These are phyloP conservation scores for Sebastes paucispinis DNA, from an alignment of 2,797 vertebrate species.

Conservation along the genomic window DNA sequence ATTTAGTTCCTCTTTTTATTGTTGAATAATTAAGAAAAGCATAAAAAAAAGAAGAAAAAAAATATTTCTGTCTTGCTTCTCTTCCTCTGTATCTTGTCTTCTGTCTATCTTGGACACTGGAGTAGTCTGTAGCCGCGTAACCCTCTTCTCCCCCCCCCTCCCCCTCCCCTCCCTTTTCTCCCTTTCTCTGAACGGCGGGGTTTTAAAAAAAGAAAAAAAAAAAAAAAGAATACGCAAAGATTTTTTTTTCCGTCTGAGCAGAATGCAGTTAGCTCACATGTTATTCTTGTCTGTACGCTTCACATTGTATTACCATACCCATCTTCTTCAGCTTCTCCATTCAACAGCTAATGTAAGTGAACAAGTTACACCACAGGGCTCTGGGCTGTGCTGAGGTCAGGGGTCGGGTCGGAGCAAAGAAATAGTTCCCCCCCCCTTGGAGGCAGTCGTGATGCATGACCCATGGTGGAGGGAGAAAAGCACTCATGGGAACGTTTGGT, in stretches of 20 bases:
- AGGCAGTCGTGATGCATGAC: not conserved
- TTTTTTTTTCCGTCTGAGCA: slow-evolving; percentile 83
- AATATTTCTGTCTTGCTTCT: slow-evolving; percentile 78
- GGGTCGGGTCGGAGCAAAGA: not conserved
- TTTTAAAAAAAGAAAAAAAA: slow-evolving; percentile 52
- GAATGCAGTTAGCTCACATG: slow-evolving; percentile 90
- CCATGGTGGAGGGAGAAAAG: slow-evolving; percentile 10
- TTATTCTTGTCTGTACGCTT: slow-evolving; percentile 88
- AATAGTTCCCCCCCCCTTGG: not conserved
- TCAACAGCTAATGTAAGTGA: slow-evolving; percentile 93
- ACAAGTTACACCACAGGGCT: slow-evolving; percentile 82
- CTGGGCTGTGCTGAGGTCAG: slow-evolving; percentile 72
- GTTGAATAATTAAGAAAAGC: slow-evolving; percentile 84
- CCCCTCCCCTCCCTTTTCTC: not conserved
- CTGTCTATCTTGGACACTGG: slow-evolving; percentile 87
- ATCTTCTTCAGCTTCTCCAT: slow-evolving; percentile 92
- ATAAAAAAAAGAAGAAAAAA: slow-evolving; percentile 58
- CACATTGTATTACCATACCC: slow-evolving; percentile 87
- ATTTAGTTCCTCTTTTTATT: slow-evolving; percentile 88
- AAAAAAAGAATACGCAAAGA: slow-evolving; percentile 72
- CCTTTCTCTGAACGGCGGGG: slow-evolving; percentile 81
- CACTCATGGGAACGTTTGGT: slow-evolving; percentile 20
- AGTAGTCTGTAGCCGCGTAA: slow-evolving; percentile 85
- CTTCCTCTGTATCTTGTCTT: slow-evolving; percentile 86
- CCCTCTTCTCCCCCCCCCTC: slow-evolving; percentile 41